A percentile compares a stretch with the other conserved stretches of the same genome.
Conservation (phyloP, 2,888 invertebrate genomes). For the Tricholauxania praeusta region DNA sequence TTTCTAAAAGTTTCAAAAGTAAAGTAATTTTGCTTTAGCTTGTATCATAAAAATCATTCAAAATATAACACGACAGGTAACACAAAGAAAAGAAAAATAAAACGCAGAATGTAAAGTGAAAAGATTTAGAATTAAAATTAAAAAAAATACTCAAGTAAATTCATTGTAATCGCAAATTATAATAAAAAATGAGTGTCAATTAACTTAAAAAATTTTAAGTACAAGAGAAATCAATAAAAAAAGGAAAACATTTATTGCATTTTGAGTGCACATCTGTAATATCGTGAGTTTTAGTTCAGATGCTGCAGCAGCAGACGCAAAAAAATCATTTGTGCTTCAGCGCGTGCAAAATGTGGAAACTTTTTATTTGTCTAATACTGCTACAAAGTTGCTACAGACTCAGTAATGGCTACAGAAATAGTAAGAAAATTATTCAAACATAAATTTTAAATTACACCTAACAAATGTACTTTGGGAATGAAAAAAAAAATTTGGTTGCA, state of each 20-base stretch:
- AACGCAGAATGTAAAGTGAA: background rate
- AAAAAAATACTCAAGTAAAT: background rate
- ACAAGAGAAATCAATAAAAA: background rate
- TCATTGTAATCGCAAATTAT: background rate
- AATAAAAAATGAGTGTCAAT: background rate
- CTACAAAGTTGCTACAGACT: conserved; percentile 36
- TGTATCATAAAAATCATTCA: conserved; percentile 39
- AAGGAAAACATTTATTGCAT: conserved; percentile 1
- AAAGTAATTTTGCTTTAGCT: conserved; percentile 9
- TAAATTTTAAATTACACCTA: no score
- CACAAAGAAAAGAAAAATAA: background rate
- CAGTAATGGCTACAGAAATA: conserved; percentile 50
- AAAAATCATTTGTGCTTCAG: background rate
- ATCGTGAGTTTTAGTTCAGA: background rate
- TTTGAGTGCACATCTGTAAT: background rate
- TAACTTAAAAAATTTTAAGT: background rate
- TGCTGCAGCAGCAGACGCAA: background rate
- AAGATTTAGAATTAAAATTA: background rate
- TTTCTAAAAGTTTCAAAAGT: conserved; percentile 4
- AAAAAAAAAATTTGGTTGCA: background rate
- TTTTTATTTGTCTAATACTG: conserved; percentile 39
- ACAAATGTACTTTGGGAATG: no score
- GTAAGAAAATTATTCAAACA: conserved; percentile 45
- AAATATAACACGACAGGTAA: conserved; percentile 52
- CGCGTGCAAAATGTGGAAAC: conserved; percentile 47